phyloP scores from a whole-genome alignment of 2,113 vertebrate species.

The Daubentonia madagascariensis region DNA sequence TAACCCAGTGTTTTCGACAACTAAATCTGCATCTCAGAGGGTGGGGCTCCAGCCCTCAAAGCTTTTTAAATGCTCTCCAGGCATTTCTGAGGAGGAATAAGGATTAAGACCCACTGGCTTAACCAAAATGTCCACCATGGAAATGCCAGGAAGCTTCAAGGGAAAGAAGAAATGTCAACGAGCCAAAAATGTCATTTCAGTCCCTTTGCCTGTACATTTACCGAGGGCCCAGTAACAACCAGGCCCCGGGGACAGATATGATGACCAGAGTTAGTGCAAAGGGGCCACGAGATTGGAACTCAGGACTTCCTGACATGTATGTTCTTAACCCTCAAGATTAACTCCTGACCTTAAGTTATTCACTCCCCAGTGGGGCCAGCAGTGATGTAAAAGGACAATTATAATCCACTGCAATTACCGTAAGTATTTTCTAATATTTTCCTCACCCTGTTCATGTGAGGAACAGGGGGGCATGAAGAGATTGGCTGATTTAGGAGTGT shows the following conservation, averaged over 20 bases:
- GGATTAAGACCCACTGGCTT: background rate
- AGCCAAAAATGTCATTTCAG: background rate
- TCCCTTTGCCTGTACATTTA: background rate
- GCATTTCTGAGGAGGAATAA: background rate
- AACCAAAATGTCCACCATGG: background rate
- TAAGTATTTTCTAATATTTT: too few species aligned
- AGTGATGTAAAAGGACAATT: background rate
- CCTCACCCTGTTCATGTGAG: too few species aligned
- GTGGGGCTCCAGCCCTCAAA: fast-evolving
- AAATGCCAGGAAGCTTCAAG: background rate
- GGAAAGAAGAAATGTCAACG: background rate
- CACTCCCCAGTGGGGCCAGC: background rate
- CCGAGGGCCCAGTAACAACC: background rate
- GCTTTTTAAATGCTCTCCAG: background rate
- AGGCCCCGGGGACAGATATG: background rate
- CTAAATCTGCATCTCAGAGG: background rate
- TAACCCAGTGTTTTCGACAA: background rate
- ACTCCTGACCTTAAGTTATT: background rate
- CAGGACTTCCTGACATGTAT: background rate
- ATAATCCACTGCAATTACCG: background rate
- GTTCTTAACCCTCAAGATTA: background rate
- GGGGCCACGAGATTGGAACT: background rate
- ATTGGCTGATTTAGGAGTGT: background rate
- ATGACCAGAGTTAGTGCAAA: background rate
- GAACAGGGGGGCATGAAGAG: background rate